A percentile compares a stretch with the other conserved stretches of the same genome.
phyloP scores from a whole-genome alignment of 2,797 vertebrate genomes.

The Squalus acanthias region DNA sequence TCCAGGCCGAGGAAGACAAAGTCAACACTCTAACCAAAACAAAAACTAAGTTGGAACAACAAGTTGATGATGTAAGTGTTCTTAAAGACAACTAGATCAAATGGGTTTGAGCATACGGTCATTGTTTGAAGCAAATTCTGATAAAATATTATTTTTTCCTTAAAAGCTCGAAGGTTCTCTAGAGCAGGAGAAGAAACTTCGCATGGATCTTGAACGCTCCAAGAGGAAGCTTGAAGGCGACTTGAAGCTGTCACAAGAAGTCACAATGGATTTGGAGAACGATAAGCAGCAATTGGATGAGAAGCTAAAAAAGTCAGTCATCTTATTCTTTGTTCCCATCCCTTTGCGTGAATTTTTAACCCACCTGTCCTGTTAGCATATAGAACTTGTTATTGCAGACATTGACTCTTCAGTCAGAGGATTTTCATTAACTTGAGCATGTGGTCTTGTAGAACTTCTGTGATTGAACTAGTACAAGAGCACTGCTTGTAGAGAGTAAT shows the following conservation, averaged over 20 bases:
- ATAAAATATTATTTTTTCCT: not conserved
- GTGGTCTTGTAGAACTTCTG: too few species aligned
- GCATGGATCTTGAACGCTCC: conserved; percentile 79
- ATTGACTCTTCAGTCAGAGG: not conserved
- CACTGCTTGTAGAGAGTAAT: too few species aligned
- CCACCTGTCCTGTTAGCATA: not conserved
- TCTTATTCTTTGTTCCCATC: too few species aligned
- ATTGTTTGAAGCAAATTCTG: not conserved
- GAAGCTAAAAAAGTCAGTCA: conserved; percentile 61
- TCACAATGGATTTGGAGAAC: conserved; percentile 78
- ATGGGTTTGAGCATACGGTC: not conserved
- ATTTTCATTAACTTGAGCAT: not conserved
- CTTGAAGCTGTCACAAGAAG: conserved; percentile 76
- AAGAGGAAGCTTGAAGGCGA: conserved; percentile 84
- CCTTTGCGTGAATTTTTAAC: not conserved
- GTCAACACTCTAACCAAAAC: conserved; percentile 45
- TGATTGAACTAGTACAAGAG: too few species aligned
- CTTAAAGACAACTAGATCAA: not conserved
- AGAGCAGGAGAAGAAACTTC: conserved; percentile 80
- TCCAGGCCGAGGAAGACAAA: conserved; percentile 82
- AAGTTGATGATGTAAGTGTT: conserved; percentile 39
- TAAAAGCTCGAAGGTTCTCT: conserved; percentile 70
- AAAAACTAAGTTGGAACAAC: conserved; percentile 42
- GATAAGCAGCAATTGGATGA: conserved; percentile 59
- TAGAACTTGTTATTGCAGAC: too few species aligned